Evolutionary conservation across 1,140 invertebrate genomes (phyloP), one percentile per base, ranked within the genome.

Genomic region (Theocolax elegans): DNA sequence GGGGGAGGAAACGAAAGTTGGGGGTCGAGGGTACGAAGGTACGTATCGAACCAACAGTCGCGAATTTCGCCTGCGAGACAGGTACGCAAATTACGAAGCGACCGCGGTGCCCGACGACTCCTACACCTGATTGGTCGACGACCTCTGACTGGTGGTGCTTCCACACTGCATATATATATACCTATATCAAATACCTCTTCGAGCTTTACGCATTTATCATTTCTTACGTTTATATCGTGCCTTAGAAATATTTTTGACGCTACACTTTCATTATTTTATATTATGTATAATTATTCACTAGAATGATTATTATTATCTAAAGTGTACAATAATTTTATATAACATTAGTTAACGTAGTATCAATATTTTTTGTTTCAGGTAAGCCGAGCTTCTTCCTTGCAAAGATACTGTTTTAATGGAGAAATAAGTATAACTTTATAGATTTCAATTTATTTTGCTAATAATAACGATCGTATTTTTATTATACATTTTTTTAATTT

Each of bases 1-100:
- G 35, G 8, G 35, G 10, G 35, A 38, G 35, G 12, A 21, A 23
- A 6, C 59, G 63, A 35, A 35, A 35, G 31, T 35, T 6, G n/a
- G n/a, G n/a, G 4, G 31, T 35, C 4, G 31, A 35, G 31, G 10
- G 27, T 71, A 72, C 72, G 73, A 72, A 74, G 74, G 75, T 64
- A 73, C 58, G 71, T 77, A 77, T 77, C 73, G 76, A 77, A 76
- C 74, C 76, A 75, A 76, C 74, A 68, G 53, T 54, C 69, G 73
- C 70, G 63, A 72, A 75, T 73, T 76, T 75, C 49, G 67, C 70
- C 21, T 38, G 29, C 62, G 62, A 65, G 62, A 53, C 62, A 40
- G 15, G 10, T 65, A 65, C 38, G 58, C 58, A 46, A 60, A 60
- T 60, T 44, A 15, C 38, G 38, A 44, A n/a, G 6, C 35, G 19